Percentiles rank a stretch among this genome's conserved stretches.
Conservation (phyloP, 1,140 invertebrate genomes). For the Drosophila kanapiae region DNA sequence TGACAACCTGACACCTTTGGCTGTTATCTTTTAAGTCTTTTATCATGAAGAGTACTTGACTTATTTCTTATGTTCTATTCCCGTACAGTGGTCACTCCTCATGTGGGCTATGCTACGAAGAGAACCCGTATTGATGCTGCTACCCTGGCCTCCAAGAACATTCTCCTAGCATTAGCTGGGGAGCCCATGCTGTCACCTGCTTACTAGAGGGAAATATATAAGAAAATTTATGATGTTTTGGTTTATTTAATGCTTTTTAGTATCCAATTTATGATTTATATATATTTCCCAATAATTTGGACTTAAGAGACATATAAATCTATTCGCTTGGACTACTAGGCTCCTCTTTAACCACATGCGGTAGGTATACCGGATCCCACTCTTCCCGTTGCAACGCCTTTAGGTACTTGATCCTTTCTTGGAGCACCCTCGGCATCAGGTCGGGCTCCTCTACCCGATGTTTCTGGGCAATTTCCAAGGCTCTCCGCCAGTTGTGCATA, state of each 20-base stretch:
- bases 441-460: constrained; percentile 88
- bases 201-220: constrained; percentile 45
- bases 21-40: constrained; percentile 27
- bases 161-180: constrained; percentile 90
- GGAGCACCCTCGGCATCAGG: constrained; percentile 91
- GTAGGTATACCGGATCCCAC: constrained; percentile 90
- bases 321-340: constrained; percentile 36
- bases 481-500: constrained; percentile 95
- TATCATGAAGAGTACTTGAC: constrained; percentile 20
- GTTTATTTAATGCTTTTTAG: background rate
- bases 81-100: constrained; percentile 90
- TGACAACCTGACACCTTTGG: constrained; percentile 4
- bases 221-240: no score
- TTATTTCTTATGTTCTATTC: constrained; percentile 7
- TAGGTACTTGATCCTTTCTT: constrained; percentile 91
- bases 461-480: constrained; percentile 93
- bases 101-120: constrained; percentile 94
- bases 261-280: background rate
- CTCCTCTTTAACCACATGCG: constrained; percentile 87
- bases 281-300: background rate
- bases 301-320: background rate
- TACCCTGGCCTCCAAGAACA: constrained; percentile 91
- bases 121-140: constrained; percentile 93
- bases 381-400: constrained; percentile 91
- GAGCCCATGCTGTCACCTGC: constrained; percentile 88